Percentiles rank a stretch among this genome's conserved stretches.
These are phyloP conservation scores for Stratiomys singularior DNA, from an alignment of 2,888 invertebrate species.

Conservation along the genomic window DNA sequence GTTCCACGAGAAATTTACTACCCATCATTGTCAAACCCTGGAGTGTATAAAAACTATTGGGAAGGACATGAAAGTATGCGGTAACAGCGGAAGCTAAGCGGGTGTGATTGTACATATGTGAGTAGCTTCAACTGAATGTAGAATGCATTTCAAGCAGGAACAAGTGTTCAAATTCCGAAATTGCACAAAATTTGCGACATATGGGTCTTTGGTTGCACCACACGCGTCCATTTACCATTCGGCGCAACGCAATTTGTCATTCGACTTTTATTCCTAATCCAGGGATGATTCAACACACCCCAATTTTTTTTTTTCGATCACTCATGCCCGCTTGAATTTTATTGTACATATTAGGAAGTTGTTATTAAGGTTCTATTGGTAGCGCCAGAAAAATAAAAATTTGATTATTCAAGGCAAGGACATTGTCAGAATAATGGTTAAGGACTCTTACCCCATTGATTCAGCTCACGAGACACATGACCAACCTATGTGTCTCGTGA, in stretches of 20 bases:
- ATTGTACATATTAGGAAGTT: not conserved
- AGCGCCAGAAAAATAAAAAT: not conserved
- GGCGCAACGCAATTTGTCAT: slow-evolving; percentile 42
- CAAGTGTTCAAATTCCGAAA: slow-evolving; percentile 43
- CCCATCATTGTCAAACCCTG: slow-evolving; percentile 13
- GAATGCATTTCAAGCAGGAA: slow-evolving; percentile 29
- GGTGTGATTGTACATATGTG: not conserved
- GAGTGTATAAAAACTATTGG: not conserved
- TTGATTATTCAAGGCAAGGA: no score
- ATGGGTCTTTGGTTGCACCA: slow-evolving; percentile 25
- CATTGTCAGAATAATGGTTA: no score
- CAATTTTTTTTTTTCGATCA: slow-evolving; percentile 6
- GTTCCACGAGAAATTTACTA: not conserved
- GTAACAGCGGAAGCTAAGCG: slow-evolving; percentile 12
- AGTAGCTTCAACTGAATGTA: slow-evolving; percentile 17
- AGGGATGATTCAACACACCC: slow-evolving; percentile 35
- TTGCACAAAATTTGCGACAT: slow-evolving; percentile 44
- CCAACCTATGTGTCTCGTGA: no score
- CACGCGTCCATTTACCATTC: not conserved
- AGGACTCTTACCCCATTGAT: no score
- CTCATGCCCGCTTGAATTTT: not conserved
- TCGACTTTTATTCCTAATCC: slow-evolving; percentile 31
- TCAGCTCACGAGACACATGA: no score
- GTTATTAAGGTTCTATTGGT: not conserved
- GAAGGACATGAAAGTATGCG: not conserved